Percentiles rank a stretch among this genome's conserved stretches.
These are phyloP conservation scores for Kryptopterus vitreolus DNA, from an alignment of 2,797 vertebrate species.

Conservation along the genomic window DNA sequence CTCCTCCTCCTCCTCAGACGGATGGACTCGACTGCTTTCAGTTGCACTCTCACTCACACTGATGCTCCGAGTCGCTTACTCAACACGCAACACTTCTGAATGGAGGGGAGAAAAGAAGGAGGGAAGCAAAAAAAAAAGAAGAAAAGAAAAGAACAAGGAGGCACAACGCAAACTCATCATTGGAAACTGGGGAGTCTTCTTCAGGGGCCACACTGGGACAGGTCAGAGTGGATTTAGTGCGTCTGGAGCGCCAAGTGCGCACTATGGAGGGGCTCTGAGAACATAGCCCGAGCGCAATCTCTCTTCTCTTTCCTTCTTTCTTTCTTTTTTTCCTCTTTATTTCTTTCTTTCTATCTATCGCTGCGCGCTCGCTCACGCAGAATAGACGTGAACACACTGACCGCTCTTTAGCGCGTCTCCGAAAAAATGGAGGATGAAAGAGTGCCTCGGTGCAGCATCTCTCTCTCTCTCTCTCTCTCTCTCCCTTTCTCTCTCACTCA, in stretches of 20 bases:
- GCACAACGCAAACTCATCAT: conserved; percentile 36
- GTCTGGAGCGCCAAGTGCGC: conserved; percentile 31
- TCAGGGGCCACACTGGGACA: conserved; percentile 23
- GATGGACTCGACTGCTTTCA: conserved; percentile 43
- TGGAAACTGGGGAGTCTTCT: conserved; percentile 40
- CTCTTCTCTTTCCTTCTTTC: not conserved
- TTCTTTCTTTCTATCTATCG: not conserved
- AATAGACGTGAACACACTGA: conserved; percentile 54
- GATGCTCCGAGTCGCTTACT: conserved; percentile 68
- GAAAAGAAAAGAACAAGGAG: not conserved
- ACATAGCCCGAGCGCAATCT: conserved; percentile 10
- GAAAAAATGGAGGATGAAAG: conserved; percentile 69
- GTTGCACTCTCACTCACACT: conserved; percentile 12
- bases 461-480: conserved; percentile 66
- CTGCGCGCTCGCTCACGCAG: conserved; percentile 18
- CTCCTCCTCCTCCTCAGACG: conserved; percentile 60
- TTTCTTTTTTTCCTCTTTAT: not conserved
- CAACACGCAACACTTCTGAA: conserved; percentile 60
- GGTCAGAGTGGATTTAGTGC: conserved; percentile 38
- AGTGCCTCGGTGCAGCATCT: conserved; percentile 78
- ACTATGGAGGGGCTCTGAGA: not conserved
- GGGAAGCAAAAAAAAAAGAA: not conserved
- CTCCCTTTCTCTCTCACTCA: not conserved
- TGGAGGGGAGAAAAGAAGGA: conserved; percentile 1
- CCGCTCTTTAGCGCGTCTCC: conserved; percentile 67